Evolutionary conservation across 1,140 invertebrate species (phyloP).

Genomic region (Battus philenor): DNA sequence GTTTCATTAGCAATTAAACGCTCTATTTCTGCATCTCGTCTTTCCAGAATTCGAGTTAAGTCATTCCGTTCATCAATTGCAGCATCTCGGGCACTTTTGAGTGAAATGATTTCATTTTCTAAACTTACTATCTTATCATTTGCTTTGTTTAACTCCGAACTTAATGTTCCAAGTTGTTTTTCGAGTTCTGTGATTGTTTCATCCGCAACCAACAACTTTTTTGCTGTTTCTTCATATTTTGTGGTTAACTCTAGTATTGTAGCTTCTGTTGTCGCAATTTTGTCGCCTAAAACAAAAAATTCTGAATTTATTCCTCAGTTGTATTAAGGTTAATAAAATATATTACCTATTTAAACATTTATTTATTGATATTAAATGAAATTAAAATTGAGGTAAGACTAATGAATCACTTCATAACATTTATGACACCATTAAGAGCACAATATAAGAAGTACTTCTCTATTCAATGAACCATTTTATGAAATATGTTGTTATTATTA

Average conservation of each 20-base stretch:
- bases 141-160: constrained; percentile 79
- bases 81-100: constrained; percentile 74
- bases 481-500: no score
- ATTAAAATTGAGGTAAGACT: no score
- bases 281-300: constrained; percentile 75
- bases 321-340: no score
- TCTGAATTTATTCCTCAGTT: no score
- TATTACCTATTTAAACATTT: no score
- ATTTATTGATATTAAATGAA: no score
- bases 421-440: no score
- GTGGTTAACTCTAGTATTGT: constrained; percentile 76
- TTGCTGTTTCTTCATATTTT: constrained; percentile 79
- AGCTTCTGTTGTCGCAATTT: constrained; percentile 77
- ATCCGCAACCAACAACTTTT: constrained; percentile 79
- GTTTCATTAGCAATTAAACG: constrained; percentile 79
- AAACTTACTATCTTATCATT: constrained; percentile 72
- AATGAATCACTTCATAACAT: no score
- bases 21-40: constrained; percentile 82
- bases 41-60: constrained; percentile 81
- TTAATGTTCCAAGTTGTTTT: constrained; percentile 78
- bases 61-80: constrained; percentile 84
- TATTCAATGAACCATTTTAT: no score
- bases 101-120: constrained; percentile 61
- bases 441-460: no score
- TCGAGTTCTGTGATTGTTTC: constrained; percentile 79